Conservation (phyloP, 2,888 invertebrate species). For the Oligia latruncula region DNA sequence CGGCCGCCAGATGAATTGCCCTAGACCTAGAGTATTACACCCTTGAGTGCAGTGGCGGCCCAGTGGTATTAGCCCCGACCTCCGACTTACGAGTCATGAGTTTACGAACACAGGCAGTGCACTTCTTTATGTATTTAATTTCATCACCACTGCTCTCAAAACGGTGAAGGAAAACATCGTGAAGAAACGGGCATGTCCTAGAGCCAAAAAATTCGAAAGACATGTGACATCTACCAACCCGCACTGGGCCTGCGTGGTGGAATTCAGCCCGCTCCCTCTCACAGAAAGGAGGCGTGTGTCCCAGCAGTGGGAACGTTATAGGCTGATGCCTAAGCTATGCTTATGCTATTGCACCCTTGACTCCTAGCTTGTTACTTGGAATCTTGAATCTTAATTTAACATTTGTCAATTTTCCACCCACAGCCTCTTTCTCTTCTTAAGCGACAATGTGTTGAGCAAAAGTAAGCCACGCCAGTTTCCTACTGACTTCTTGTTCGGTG, state of each 20-base stretch:
- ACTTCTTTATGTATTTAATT: too few relatives aligned
- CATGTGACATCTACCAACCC: background rate
- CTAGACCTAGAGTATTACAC: background rate
- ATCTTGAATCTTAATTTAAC: too few relatives aligned
- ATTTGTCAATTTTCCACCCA: conserved; percentile 27
- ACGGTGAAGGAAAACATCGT: background rate
- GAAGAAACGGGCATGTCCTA: too few relatives aligned
- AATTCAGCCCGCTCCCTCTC: background rate
- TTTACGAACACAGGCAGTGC: too few relatives aligned
- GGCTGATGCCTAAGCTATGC: background rate
- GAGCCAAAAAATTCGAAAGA: background rate
- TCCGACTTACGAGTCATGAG: too few relatives aligned
- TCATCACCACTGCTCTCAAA: too few relatives aligned
- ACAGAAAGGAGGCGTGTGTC: background rate
- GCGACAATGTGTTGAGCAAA: conserved; percentile 62
- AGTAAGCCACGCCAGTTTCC: conserved; percentile 76
- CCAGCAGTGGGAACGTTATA: too few relatives aligned
- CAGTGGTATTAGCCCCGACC: too few relatives aligned
- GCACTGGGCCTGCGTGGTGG: background rate
- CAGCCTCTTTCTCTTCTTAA: conserved; percentile 66
- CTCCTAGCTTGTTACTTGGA: background rate
- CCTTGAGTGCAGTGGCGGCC: background rate
- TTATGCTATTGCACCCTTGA: background rate
- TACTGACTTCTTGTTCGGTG: conserved; percentile 77
- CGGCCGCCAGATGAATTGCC: background rate